These are phyloP conservation scores for Luperina testacea DNA, from an alignment of 2,888 invertebrate genomes.

Conservation along the genomic window DNA sequence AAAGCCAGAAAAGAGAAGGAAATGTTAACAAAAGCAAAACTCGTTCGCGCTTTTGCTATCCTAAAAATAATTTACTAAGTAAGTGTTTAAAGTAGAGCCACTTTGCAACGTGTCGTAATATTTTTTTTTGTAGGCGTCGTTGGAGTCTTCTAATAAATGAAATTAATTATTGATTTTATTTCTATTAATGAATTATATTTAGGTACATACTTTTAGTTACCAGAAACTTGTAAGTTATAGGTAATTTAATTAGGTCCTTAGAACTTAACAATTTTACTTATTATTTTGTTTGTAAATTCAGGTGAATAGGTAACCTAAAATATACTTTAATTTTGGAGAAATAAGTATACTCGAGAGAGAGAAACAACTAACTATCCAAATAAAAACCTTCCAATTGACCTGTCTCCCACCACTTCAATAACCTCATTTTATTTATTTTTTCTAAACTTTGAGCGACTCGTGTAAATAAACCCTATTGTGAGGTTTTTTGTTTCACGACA, in stretches of 20 bases:
- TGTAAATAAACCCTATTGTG: constrained; percentile 74
- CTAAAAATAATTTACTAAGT: constrained; percentile 3
- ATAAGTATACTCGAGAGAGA: background rate
- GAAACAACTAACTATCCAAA: background rate
- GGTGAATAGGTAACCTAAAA: background rate
- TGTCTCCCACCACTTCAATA: background rate
- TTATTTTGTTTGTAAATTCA: too few relatives aligned
- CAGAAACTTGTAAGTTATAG: background rate
- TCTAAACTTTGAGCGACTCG: constrained; percentile 66
- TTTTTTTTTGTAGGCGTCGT: background rate
- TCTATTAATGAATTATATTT: background rate
- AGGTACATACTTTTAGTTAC: background rate
- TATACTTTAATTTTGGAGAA: background rate
- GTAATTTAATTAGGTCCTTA: too few relatives aligned
- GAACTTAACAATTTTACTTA: background rate
- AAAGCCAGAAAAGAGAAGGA: background rate
- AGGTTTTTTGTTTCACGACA: constrained; percentile 73
- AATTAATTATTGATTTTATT: background rate
- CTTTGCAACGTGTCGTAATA: constrained; percentile 8
- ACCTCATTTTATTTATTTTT: constrained; percentile 42
- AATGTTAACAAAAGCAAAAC: constrained; percentile 13
- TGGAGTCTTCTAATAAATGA: background rate
- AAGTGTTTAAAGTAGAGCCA: background rate
- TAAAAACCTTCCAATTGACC: constrained; percentile 16
- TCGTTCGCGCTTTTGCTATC: constrained; percentile 5